A percentile compares a stretch with the other conserved stretches of the same genome.
Evolutionary conservation across 2,888 invertebrate species (phyloP).

Genomic region (Sisyra terminalis): DNA sequence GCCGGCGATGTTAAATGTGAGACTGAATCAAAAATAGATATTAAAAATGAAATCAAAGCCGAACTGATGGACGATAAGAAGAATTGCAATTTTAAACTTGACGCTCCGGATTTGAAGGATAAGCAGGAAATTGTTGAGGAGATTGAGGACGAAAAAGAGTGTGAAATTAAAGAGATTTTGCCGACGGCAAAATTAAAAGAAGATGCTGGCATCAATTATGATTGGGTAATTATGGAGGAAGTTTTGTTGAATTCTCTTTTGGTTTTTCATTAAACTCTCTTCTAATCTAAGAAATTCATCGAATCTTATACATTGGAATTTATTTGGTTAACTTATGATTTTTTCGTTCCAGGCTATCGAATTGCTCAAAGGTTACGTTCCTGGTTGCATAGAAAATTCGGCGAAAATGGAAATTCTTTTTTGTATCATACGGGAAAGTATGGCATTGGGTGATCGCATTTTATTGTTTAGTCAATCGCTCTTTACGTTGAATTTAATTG

Average conservation of each 20-base stretch:
- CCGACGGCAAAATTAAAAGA: slow-evolving; percentile 36
- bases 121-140: slow-evolving; percentile 36
- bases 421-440: slow-evolving; percentile 76
- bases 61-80: slow-evolving; percentile 8
- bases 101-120: slow-evolving; percentile 29
- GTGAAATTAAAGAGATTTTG: slow-evolving; percentile 39
- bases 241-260: slow-evolving; percentile 7
- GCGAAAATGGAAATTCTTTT: slow-evolving; percentile 92
- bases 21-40: neutral
- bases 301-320: no score
- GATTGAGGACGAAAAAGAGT: slow-evolving; percentile 33
- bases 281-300: no score
- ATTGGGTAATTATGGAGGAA: slow-evolving; percentile 52
- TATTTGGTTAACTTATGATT: slow-evolving; percentile 9
- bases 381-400: slow-evolving; percentile 82
- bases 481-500: slow-evolving; percentile 86
- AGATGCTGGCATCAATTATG: slow-evolving; percentile 72
- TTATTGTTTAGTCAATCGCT: slow-evolving; percentile 93
- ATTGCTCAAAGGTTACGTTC: slow-evolving; percentile 66
- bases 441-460: slow-evolving; percentile 75
- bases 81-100: slow-evolving; percentile 20
- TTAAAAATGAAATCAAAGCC: slow-evolving; percentile 3
- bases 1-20: slow-evolving; percentile 2
- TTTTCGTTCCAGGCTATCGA: slow-evolving; percentile 56
- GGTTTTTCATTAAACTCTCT: no score